A percentile compares a stretch with the other conserved stretches of the same genome.
Evolutionary conservation across 2,797 vertebrate genomes (phyloP).

Genomic region (Ibycter americanus): DNA sequence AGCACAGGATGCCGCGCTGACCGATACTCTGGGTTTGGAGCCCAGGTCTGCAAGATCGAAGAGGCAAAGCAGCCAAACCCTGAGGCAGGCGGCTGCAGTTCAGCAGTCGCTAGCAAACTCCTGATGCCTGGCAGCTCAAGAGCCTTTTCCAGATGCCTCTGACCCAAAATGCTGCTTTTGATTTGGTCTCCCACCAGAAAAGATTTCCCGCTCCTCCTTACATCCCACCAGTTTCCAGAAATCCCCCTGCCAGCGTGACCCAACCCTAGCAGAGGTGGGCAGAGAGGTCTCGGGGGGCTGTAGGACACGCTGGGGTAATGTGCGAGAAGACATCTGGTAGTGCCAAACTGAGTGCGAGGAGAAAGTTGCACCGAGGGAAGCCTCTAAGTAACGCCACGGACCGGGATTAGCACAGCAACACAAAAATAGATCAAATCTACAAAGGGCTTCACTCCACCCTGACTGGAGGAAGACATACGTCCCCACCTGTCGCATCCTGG

Average conservation of each 20-base stretch:
- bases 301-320: rapidly evolving
- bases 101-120: background rate
- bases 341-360: rapidly evolving
- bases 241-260: rapidly evolving
- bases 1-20: background rate
- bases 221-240: background rate
- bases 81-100: background rate
- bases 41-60: background rate
- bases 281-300: rapidly evolving
- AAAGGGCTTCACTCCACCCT: background rate
- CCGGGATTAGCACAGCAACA: background rate
- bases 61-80: background rate
- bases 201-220: background rate
- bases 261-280: background rate
- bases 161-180: background rate
- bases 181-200: background rate
- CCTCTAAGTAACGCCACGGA: background rate
- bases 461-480: background rate
- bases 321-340: background rate
- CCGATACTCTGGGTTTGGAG: background rate
- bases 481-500: background rate
- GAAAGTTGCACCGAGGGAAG: background rate
- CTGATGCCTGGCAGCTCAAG: background rate
- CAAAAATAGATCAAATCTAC: background rate
- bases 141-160: background rate